Evolutionary conservation across 2,888 invertebrate genomes (phyloP), one percentile per base, ranked within the genome.

Genomic region (Sarcophaga caerulescens): DNA sequence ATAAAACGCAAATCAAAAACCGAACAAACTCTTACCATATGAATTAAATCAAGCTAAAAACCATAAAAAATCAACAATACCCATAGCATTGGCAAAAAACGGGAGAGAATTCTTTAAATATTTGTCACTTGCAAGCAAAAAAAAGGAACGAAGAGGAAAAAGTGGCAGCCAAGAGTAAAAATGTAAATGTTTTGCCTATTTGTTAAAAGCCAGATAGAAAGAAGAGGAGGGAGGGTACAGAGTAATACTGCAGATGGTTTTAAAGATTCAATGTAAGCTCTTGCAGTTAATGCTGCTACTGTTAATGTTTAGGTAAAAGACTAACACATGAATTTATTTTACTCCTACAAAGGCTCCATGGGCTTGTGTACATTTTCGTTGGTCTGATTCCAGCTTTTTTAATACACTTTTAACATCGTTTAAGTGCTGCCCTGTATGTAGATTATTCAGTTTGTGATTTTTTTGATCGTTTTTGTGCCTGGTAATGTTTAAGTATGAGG

Each of bases 1-100:
- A 10, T 17, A 52, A 52, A 52, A 52, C 5, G 52, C 59, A 71
- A 57, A 35, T 47, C 47, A 65, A 47, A 52, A 23, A 25, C 12
- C 52, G 52, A 52, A 52, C 52, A 52, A 82, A 63, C 78, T 78
- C 73, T 35, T 76, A 73, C 85, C 85, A 82, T 85, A 82, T 81
- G 86, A 86, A 86, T 81, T 81, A 84, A 86, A 86, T 86, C 84
- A 81, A 84, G 84, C 84, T 84, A 86, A 86, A 86, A 81, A 81
- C 81, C 80, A 86, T 84, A 78, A 84, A 81, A 83, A 85, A 76
- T 83, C 70, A 78, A 81, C 77, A 86, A 84, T 78, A 77, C 80
- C 12, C 52, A 12, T 5, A 74, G 74, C 66, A 60, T 17, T 52
- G 52, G 17, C 65, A 73, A 60, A 68, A 57, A 60, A 59, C 25